These are phyloP conservation scores for Drosophila tsacasi DNA, from an alignment of 1,140 invertebrate genomes.

Conservation along the genomic window DNA sequence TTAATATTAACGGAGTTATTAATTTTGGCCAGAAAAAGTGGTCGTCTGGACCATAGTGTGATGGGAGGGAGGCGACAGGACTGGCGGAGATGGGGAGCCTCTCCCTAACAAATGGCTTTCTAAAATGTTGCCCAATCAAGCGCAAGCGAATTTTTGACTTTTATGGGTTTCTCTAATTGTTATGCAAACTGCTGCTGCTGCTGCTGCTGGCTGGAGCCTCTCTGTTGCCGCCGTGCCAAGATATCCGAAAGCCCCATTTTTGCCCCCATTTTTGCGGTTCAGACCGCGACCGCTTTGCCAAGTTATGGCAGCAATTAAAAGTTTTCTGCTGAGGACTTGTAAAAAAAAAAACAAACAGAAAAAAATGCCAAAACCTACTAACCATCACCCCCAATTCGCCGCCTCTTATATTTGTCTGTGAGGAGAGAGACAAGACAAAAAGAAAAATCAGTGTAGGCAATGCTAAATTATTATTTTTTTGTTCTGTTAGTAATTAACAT, in stretches of 20 bases:
- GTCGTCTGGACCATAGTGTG: too few species aligned
- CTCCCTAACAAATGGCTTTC: conserved; percentile 41
- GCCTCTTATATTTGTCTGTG: conserved; percentile 21
- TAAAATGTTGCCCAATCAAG: conserved; percentile 60
- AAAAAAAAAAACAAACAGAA: conserved; percentile 21
- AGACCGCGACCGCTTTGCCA: conserved; percentile 56
- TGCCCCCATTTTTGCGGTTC: conserved; percentile 56
- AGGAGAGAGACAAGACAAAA: conserved; percentile 6
- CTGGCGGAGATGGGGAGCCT: too few species aligned
- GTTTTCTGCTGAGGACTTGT: conserved; percentile 59
- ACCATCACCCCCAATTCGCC: conserved; percentile 7
- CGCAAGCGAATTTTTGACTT: conserved; percentile 59
- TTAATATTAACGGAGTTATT: too few species aligned
- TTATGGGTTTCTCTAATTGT: conserved; percentile 71
- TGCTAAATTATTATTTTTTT: conserved; percentile 29
- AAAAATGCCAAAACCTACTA: conserved; percentile 37
- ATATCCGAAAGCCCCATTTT: conserved; percentile 18
- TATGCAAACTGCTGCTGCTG: conserved; percentile 63
- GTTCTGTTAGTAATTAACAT: conserved; percentile 38
- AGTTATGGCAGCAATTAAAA: conserved; percentile 78
- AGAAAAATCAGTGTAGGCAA: conserved; percentile 6
- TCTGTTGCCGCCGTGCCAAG: conserved; percentile 11
- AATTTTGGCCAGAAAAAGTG: too few species aligned
- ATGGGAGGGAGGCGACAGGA: neutral
- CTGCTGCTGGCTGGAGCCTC: conserved; percentile 35